Evolutionary conservation across 2,113 vertebrate species (phyloP), one percentile per base, ranked within the genome.

Genomic region (Melanerpes formicivorus): DNA sequence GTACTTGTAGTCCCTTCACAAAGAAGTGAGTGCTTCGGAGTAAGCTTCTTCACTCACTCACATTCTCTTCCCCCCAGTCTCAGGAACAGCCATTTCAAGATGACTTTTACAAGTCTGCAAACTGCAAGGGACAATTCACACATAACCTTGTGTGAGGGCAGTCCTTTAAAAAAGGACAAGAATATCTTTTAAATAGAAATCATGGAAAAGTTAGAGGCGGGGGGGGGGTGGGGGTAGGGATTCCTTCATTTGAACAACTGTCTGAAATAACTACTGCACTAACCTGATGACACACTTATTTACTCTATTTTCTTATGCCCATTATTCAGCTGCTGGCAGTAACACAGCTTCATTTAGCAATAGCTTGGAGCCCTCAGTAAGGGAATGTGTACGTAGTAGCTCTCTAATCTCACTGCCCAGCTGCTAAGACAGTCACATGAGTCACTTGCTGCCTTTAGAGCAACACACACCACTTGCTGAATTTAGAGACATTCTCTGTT

Each of bases 401-500:
- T 72, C 92, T 92, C 95, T 96, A 95, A 96, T 95, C 95, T 96
- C 83, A 89, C 89, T 96, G 89, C 94, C 87, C 95, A 96, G 94
- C 94, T 96, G 94, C 91, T 95, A 85, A 94, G 95, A 94, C 87
- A 90, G 94, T 93, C 94, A 95, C 96, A 96, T 95, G 95, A 96
- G 95, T 96, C 96, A 96, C 89, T 95, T 74, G 87, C 96, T 96
- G 95, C 95, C 94, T 96, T 96, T 95, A 94, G 95, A 94, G 91
- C 95, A 85, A 88, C 93, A 91, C 87, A 96, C 89, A 91, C 93
- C 89, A 83, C 93, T 96, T 92, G 93, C 95, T 95, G 94, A 87
- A 92, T 92, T 94, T 91, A 94, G 94, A 91, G 93, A 83, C 94
- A 83, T 82, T 94, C 93, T 92, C 90, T 73, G 48, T 80, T 95